These are phyloP conservation scores for Cichlasoma orientale DNA, from an alignment of 2,797 vertebrate species.

Conservation along the genomic window DNA sequence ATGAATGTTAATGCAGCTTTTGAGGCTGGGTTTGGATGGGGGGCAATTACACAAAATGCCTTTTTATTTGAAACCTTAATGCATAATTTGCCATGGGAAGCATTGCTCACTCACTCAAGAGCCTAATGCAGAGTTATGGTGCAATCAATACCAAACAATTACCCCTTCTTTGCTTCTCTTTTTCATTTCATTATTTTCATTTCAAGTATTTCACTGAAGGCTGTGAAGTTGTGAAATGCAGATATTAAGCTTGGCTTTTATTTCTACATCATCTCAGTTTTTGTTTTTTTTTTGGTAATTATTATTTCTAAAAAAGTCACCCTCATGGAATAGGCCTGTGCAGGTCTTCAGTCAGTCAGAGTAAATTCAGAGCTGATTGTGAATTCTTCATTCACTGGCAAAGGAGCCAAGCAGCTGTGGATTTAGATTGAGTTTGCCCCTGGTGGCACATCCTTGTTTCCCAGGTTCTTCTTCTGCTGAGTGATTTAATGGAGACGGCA, in stretches of 20 bases:
- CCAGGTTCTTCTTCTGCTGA: conserved; percentile 45
- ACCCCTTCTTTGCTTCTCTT: conserved; percentile 10
- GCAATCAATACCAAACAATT: conserved; percentile 41
- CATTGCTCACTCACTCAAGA: conserved; percentile 13
- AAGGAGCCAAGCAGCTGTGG: conserved; percentile 63
- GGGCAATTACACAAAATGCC: conserved; percentile 20
- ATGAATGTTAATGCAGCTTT: conserved; percentile 48
- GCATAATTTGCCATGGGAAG: conserved; percentile 19
- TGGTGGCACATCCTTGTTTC: conserved; percentile 48
- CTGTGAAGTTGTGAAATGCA: not conserved
- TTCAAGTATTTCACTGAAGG: not conserved
- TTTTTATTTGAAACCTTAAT: conserved; percentile 25
- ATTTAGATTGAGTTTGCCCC: conserved; percentile 56
- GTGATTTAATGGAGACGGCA: conserved; percentile 53
- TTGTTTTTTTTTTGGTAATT: not conserved
- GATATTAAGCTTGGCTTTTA: not conserved
- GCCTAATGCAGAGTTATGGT: conserved; percentile 4
- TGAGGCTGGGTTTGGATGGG: not conserved
- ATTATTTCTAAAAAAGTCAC: not conserved
- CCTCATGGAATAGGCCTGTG: conserved; percentile 10
- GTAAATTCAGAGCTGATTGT: conserved; percentile 46
- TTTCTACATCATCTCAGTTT: not conserved
- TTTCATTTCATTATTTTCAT: conserved; percentile 30
- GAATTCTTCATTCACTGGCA: conserved; percentile 54
- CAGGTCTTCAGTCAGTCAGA: conserved; percentile 5